Conservation (phyloP, 2,797 vertebrate genomes). For the Hyperoplus lanceolatus region DNA sequence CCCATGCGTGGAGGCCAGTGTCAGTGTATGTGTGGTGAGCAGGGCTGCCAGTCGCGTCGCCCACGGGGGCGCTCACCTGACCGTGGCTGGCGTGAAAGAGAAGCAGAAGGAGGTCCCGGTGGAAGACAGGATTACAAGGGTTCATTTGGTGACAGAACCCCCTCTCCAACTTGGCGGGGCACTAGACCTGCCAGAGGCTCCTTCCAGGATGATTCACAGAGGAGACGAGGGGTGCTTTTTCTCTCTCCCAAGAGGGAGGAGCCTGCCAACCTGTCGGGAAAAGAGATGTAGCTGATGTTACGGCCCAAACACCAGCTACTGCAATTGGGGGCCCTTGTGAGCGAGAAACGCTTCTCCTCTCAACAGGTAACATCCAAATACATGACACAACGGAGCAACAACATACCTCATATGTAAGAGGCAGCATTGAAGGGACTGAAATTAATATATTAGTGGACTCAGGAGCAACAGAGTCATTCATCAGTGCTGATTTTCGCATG, state of each 20-base stretch:
- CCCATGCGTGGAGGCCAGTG: too few relatives aligned
- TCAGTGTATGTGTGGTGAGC: too few relatives aligned
- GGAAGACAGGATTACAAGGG: not conserved
- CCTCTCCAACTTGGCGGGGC: not conserved
- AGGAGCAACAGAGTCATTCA: too few relatives aligned
- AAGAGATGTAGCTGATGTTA: not conserved
- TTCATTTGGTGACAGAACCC: not conserved
- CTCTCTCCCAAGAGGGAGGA: not conserved
- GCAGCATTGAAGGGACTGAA: too few relatives aligned
- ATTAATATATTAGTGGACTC: too few relatives aligned
- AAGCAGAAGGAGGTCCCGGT: not conserved
- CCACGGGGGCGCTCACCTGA: not conserved
- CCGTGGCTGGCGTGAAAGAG: not conserved
- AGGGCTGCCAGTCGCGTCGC: not conserved
- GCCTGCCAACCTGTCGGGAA: not conserved
- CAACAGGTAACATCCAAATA: too few relatives aligned
- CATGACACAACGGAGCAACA: too few relatives aligned
- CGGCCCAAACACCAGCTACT: not conserved
- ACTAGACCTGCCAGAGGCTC: not conserved
- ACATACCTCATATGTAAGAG: too few relatives aligned
- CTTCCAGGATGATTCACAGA: not conserved
- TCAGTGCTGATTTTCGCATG: too few relatives aligned
- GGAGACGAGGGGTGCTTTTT: not conserved
- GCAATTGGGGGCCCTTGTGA: not conserved
- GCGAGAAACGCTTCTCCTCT: too few relatives aligned